Evolutionary conservation across 2,888 invertebrate genomes (phyloP), one percentile per base, ranked within the genome.

Genomic region (Drosophila dives): DNA sequence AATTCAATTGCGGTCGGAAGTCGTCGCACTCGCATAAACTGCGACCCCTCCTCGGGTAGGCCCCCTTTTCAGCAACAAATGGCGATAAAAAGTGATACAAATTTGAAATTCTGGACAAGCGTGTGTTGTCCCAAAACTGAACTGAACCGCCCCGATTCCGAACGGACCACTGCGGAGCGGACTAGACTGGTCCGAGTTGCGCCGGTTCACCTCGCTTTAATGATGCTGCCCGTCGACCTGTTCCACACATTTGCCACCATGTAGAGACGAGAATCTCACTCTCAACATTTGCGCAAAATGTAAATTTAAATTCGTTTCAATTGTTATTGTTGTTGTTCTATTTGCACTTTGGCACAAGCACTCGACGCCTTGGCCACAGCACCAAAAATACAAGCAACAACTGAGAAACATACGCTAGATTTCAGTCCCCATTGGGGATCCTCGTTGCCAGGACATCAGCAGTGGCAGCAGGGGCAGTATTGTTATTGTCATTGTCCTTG

Each of bases 291-390:
- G 88, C 73, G 75, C 76, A 86, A 90, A 90, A 91, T 91, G 90
- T 89, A 90, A 90, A 90, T 90, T 91, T 91, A 91, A 90, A 90
- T 91, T 90, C 91, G 83, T 81, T 91, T 90, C 91, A 84, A 86
- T 91, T 91, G 90, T 91, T 91, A 90, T 90, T 89, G 75, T 88
- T 87, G 75, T 70, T 85, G 86, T 89, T 87, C 83, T 82, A 89
- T 86, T 89, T 87, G 89, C 91, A 81, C 83, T 85, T 84, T 77
- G 87, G 84, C 87, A 84, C 74, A 83, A 81, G 64, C 78, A 76
- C 72, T 81, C 89, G 72, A 72, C 86, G 88, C 73, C 85, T 84
- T 73, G 77, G 74, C 67, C 65, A 62, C 54, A 63, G 4, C 61
- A 72, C 49, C 64, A 66, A 40, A 62, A 59, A 49, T 32, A 49